Evolutionary conservation across 2,113 vertebrate genomes (phyloP), one percentile per base, ranked within the genome.

Genomic region (Vidua macroura): DNA sequence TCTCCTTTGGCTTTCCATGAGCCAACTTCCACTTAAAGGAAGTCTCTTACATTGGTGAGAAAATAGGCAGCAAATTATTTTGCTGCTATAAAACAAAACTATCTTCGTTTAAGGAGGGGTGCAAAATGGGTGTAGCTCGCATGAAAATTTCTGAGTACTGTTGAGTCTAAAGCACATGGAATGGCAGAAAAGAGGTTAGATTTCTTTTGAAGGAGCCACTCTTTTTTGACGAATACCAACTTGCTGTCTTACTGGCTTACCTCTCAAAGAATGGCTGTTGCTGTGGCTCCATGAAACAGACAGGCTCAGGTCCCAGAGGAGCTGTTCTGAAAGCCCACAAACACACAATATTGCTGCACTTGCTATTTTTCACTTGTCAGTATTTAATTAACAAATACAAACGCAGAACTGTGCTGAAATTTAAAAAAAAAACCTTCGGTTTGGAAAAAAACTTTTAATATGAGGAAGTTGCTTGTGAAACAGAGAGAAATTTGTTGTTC

Each of bases 401-500:
- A 74, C 20, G 76, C 73, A 92, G 68, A 93, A 67, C 79, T 84
- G 11, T 35, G 59, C 72, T 60, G 73, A 68, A 93, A 93, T 35
- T 35, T 35, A 89, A 3, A 16, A 51, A 1, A 33, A 33, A 35
- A 87, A 88, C 83, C 72, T 92, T 91, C 2, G 0, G 21, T 90
- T 56, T 10, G 68, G 58, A 49, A 88, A 79, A 79, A 80, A 90
- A 86, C 48, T 44, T 78, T 81, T 90, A 86, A 60, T 77, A 14
- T 64, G 88, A 96, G 90, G 85, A 94, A 88, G 88, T 72, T 90
- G 86, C 94, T 95, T 94, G 69, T 79, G 90, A 88, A 94, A 92
- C 70, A 91, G 90, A 88, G 58, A 93, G 37, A 67, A 81, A 92
- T 93, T 92, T 93, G 88, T 93, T 96, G 79, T 94, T 96, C 96